Conservation (phyloP, 2,113 vertebrate species). For the Urocitellus parryii region DNA sequence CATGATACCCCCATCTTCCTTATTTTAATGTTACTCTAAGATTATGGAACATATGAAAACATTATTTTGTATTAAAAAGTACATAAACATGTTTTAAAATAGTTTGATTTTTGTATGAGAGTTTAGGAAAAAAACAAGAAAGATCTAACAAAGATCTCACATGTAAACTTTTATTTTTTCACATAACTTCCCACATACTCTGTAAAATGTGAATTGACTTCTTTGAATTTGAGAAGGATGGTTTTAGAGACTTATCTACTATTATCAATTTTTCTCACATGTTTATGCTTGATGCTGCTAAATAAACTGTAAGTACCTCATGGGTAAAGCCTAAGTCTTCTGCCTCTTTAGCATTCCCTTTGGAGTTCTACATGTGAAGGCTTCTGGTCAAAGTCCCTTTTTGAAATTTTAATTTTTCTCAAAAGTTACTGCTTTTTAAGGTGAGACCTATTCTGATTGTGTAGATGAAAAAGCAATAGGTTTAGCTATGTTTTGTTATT, state of each 20-base stretch:
- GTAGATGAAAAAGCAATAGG: not conserved
- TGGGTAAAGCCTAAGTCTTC: not conserved
- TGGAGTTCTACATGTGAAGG: not conserved
- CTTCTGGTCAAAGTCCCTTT: constrained; percentile 7
- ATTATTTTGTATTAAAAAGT: not conserved
- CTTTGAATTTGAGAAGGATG: not conserved
- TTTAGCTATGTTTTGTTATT: not conserved
- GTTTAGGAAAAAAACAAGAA: not conserved
- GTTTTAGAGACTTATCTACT: not conserved
- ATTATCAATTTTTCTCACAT: not conserved
- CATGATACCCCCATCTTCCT: not conserved
- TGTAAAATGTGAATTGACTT: not conserved
- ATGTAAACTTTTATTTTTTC: not conserved
- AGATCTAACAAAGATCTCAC: not conserved
- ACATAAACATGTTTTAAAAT: not conserved
- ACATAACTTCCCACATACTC: not conserved
- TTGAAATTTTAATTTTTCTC: constrained; percentile 18
- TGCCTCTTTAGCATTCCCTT: not conserved
- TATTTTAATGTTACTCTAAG: not conserved
- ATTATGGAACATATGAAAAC: not conserved
- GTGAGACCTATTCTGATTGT: not conserved
- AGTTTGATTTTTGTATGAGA: not conserved
- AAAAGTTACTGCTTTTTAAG: constrained; percentile 6
- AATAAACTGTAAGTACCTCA: not conserved
- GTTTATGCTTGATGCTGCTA: not conserved